Evolutionary conservation across 2,797 vertebrate genomes (phyloP).

Genomic region (Cyprinodon diabolis): DNA sequence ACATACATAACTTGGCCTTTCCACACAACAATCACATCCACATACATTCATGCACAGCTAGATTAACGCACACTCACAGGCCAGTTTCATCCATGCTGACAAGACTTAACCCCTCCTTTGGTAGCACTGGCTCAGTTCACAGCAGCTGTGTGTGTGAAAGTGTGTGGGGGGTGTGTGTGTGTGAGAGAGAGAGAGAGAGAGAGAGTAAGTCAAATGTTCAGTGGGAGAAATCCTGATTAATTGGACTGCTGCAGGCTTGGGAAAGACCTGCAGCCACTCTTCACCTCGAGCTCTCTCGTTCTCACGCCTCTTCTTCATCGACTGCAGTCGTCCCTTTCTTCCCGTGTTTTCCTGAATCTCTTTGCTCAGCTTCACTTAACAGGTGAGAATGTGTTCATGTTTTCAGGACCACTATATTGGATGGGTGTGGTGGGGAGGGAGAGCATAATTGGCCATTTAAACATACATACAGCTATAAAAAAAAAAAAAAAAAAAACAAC

Average conservation of each 20-base stretch:
- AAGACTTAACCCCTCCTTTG: slow-evolving; percentile 54
- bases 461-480: neutral
- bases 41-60: slow-evolving; percentile 13
- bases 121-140: slow-evolving; percentile 56
- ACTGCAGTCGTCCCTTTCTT: slow-evolving; percentile 20
- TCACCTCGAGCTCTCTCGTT: slow-evolving; percentile 18
- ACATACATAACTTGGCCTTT: slow-evolving; percentile 43
- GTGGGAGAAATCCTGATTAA: slow-evolving; percentile 71
- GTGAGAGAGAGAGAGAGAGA: slow-evolving; percentile 12
- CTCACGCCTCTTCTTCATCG: slow-evolving; percentile 23
- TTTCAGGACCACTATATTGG: neutral
- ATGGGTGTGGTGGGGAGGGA: neutral
- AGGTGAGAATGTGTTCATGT: neutral
- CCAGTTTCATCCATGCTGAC: slow-evolving; percentile 54
- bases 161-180: slow-evolving; percentile 25
- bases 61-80: slow-evolving; percentile 33
- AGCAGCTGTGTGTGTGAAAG: slow-evolving; percentile 48
- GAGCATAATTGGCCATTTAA: neutral
- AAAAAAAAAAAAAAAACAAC: too few species aligned
- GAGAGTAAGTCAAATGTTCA: slow-evolving; percentile 49
- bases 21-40: slow-evolving; percentile 20
- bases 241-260: slow-evolving; percentile 72
- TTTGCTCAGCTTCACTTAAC: slow-evolving; percentile 4
- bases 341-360: slow-evolving; percentile 13
- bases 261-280: slow-evolving; percentile 59